phyloP scores from a whole-genome alignment of 1,140 invertebrate species.

The Drosophila seguyi region DNA sequence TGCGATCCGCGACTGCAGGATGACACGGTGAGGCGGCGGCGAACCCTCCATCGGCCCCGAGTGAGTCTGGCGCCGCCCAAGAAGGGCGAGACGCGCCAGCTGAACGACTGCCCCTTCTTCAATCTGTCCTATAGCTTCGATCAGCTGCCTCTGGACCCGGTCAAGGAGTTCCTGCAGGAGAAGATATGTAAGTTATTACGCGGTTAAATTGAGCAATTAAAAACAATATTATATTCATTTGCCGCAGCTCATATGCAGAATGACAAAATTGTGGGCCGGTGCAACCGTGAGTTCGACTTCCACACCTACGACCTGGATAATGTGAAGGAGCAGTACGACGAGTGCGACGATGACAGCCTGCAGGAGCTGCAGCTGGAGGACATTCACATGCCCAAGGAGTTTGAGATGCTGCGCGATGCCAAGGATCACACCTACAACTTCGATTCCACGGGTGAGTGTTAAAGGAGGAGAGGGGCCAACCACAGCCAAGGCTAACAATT shows the following conservation, averaged over 20 bases:
- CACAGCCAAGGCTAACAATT: conserved; percentile 25
- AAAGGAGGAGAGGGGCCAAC: not conserved
- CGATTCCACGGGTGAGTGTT: conserved; percentile 65
- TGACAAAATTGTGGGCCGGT: conserved; percentile 69
- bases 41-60: conserved; percentile 30
- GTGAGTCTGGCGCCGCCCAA: conserved; percentile 7
- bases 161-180: conserved; percentile 70
- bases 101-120: conserved; percentile 82
- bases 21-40: conserved; percentile 31
- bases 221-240: not conserved
- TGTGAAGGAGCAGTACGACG: conserved; percentile 48
- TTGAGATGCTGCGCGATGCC: conserved; percentile 67
- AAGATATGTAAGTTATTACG: conserved; percentile 75
- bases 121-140: conserved; percentile 70
- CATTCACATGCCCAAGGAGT: conserved; percentile 76
- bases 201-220: not conserved
- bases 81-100: conserved; percentile 56
- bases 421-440: conserved; percentile 70
- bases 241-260: conserved; percentile 72
- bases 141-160: conserved; percentile 78
- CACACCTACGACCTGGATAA: conserved; percentile 61
- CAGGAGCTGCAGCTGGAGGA: conserved; percentile 57
- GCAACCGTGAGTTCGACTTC: conserved; percentile 77
- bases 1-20: conserved; percentile 65
- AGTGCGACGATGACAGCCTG: conserved; percentile 67